Evolutionary conservation across 2,113 vertebrate genomes (phyloP).

Genomic region (Microtus montanus): DNA sequence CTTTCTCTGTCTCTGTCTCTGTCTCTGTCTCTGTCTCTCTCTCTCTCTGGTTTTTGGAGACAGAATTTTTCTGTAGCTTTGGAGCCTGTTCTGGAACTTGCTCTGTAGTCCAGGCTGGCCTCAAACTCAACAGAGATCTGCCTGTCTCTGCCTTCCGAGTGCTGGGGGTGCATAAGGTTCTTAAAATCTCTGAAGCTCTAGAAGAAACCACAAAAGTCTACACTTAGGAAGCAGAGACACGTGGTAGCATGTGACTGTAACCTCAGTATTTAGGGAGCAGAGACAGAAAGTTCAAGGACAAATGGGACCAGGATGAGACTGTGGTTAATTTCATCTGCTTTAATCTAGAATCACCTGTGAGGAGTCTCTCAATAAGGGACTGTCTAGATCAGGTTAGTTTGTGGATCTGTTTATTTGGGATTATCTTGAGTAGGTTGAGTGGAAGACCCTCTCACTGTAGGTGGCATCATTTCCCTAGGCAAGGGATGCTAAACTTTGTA

Average conservation of each 20-base stretch:
- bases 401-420: neutral
- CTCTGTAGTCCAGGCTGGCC: too few relatives aligned
- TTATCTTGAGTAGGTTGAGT: neutral
- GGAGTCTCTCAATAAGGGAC: neutral
- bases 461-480: neutral
- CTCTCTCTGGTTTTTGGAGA: too few relatives aligned
- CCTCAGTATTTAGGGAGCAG: neutral
- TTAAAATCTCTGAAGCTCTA: neutral
- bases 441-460: neutral
- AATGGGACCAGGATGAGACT: neutral
- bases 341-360: neutral
- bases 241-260: neutral
- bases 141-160: too few relatives aligned
- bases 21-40: too few relatives aligned
- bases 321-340: neutral
- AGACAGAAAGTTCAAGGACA: neutral
- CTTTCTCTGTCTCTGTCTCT: too few relatives aligned
- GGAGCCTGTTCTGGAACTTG: too few relatives aligned
- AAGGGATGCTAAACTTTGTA: neutral
- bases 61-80: too few relatives aligned
- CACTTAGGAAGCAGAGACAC: neutral
- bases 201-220: neutral
- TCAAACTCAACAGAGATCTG: too few relatives aligned
- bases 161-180: neutral
- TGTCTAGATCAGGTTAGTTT: neutral